These are phyloP conservation scores for Apantesis nais DNA, from an alignment of 2,888 invertebrate species.

Conservation along the genomic window DNA sequence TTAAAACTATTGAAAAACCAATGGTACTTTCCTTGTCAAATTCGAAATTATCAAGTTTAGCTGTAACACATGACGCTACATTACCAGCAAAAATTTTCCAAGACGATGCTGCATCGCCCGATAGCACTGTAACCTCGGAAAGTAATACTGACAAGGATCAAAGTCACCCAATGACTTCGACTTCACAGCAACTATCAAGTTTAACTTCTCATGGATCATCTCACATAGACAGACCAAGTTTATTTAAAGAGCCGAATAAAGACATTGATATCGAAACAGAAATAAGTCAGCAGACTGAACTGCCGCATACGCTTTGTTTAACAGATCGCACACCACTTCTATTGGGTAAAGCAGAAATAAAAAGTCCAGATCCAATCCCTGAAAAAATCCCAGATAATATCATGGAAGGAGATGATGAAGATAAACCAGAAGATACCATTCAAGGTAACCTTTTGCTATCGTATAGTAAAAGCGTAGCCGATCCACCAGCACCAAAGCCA, in stretches of 20 bases:
- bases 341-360: conserved; percentile 79
- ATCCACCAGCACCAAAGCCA: conserved; percentile 55
- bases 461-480: conserved; percentile 66
- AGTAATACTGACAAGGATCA: conserved; percentile 57
- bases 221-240: conserved; percentile 57
- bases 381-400: conserved; percentile 84
- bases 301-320: conserved; percentile 75
- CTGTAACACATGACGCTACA: conserved; percentile 85
- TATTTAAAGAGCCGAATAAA: conserved; percentile 64
- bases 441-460: conserved; percentile 68
- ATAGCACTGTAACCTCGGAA: conserved; percentile 74
- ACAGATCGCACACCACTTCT: conserved; percentile 74
- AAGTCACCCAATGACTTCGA: conserved; percentile 50
- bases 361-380: conserved; percentile 80
- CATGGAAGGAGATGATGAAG: conserved; percentile 79
- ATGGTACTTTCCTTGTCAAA: conserved; percentile 82
- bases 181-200: conserved; percentile 56
- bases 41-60: conserved; percentile 84
- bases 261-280: conserved; percentile 82
- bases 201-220: conserved; percentile 52
- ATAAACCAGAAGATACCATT: conserved; percentile 76
- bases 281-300: conserved; percentile 81
- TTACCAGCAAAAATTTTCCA: conserved; percentile 89
- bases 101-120: conserved; percentile 88
- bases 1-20: conserved; percentile 82